Conservation (phyloP, 1,140 invertebrate genomes). For the Rhyacophila brunnea region DNA sequence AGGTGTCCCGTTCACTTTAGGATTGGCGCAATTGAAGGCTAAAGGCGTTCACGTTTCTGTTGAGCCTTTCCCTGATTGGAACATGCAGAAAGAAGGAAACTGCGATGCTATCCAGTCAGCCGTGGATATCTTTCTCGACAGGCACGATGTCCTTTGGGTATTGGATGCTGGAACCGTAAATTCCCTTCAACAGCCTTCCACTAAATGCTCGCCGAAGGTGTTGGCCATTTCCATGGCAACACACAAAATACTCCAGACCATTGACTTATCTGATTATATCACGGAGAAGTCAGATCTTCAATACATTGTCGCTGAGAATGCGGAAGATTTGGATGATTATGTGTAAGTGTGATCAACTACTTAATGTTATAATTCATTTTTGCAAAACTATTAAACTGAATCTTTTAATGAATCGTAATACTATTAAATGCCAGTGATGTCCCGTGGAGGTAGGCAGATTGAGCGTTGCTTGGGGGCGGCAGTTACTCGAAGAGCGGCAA, state of each 20-base stretch:
- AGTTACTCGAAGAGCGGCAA: no score
- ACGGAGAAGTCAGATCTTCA: constrained; percentile 10
- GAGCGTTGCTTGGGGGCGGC: no score
- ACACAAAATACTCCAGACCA: constrained; percentile 6
- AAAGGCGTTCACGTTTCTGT: constrained; percentile 4
- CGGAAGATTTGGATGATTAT: constrained; percentile 6
- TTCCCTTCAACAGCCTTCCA: constrained; percentile 3
- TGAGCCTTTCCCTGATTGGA: constrained; percentile 60
- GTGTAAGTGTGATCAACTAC: constrained; percentile 15
- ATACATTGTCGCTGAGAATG: constrained; percentile 27
- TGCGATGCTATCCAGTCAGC: constrained; percentile 59
- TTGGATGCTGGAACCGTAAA: constrained; percentile 20
- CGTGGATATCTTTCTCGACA: constrained; percentile 60
- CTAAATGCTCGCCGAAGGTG: constrained; percentile 26
- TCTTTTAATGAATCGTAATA: background rate
- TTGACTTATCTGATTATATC: constrained; percentile 13
- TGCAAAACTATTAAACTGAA: constrained; percentile 1
- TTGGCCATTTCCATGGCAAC: constrained; percentile 14
- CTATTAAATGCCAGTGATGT: no score
- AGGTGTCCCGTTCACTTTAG: constrained; percentile 21
- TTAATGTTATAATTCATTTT: background rate
- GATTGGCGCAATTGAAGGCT: background rate
- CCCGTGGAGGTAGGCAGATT: no score
- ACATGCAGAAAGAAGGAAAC: constrained; percentile 58
- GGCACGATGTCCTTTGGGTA: constrained; percentile 40